phyloP scores from a whole-genome alignment of 2,888 invertebrate species.

The Drosophila helvetica region DNA sequence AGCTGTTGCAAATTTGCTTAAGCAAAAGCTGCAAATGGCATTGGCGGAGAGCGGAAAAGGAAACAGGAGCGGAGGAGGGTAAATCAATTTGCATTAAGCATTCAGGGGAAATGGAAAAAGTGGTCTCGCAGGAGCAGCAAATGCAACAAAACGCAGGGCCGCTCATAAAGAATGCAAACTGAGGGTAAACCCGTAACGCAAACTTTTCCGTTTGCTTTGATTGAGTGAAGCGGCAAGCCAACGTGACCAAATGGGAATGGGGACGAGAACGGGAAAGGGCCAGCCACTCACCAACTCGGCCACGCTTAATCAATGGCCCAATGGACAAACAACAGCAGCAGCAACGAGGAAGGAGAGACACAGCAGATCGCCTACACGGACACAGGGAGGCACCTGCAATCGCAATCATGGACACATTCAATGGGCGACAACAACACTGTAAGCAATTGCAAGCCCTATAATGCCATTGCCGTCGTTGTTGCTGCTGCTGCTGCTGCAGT shows the following conservation, averaged over 20 bases:
- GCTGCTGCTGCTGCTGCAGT: slow-evolving; percentile 14
- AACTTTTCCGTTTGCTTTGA: slow-evolving; percentile 50
- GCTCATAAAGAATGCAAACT: slow-evolving; percentile 63
- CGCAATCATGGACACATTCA: slow-evolving; percentile 68
- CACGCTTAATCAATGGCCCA: slow-evolving; percentile 74
- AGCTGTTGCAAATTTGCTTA: slow-evolving; percentile 46
- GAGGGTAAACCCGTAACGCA: slow-evolving; percentile 50
- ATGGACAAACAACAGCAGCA: slow-evolving; percentile 53
- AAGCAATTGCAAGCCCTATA: slow-evolving; percentile 68
- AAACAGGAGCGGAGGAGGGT: slow-evolving; percentile 20
- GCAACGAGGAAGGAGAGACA: slow-evolving; percentile 2
- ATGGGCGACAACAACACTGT: slow-evolving; percentile 59
- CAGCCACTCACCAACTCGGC: slow-evolving; percentile 43
- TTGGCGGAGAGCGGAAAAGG: not conserved
- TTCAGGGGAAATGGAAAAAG: slow-evolving; percentile 36
- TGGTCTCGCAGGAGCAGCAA: slow-evolving; percentile 1
- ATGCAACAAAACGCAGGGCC: slow-evolving; percentile 8
- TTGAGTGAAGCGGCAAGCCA: slow-evolving; percentile 46
- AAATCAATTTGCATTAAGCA: slow-evolving; percentile 67
- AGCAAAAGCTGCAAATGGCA: slow-evolving; percentile 29
- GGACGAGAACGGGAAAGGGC: not conserved
- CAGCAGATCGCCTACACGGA: slow-evolving; percentile 25
- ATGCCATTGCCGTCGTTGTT: slow-evolving; percentile 45
- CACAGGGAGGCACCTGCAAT: slow-evolving; percentile 20
- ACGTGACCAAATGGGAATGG: slow-evolving; percentile 32